A percentile compares a stretch with the other conserved stretches of the same genome.
phyloP scores from a whole-genome alignment of 2,888 invertebrate genomes.

The Eilema griseolum region DNA sequence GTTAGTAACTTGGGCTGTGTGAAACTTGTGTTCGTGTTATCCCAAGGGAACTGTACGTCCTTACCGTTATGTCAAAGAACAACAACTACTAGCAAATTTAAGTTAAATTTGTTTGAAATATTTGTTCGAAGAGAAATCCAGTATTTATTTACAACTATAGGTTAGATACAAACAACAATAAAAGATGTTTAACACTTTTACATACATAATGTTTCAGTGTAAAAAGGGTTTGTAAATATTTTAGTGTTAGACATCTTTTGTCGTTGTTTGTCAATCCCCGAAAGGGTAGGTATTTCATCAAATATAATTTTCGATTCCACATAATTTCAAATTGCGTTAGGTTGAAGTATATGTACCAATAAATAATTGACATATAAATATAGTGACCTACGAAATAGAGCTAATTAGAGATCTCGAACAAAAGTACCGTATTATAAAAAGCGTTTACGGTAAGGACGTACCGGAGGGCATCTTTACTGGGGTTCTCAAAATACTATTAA shows the following conservation, averaged over 20 bases:
- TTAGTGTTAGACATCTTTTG: no score
- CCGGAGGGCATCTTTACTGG: conserved; percentile 51
- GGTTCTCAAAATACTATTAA: conserved; percentile 70
- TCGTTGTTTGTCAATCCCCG: no score
- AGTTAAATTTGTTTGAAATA: conserved; percentile 44
- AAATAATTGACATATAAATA: not conserved
- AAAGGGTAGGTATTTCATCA: no score
- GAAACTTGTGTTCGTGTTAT: conserved; percentile 29
- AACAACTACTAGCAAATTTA: conserved; percentile 42
- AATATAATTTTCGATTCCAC: not conserved
- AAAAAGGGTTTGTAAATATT: no score
- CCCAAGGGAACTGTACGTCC: conserved; percentile 39
- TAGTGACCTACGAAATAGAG: not conserved
- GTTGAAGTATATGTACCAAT: no score
- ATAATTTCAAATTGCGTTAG: no score
- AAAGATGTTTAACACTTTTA: not conserved
- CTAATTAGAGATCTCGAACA: not conserved
- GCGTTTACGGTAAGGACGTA: conserved; percentile 26
- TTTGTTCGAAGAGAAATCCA: conserved; percentile 10
- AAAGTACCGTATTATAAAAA: conserved; percentile 28
- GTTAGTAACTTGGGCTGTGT: conserved; percentile 29
- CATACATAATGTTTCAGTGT: not conserved
- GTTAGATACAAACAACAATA: not conserved
- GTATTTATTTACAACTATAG: not conserved
- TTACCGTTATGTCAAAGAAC: conserved; percentile 37